phyloP scores from a whole-genome alignment of 2,888 invertebrate genomes.

The Cenopis cana region DNA sequence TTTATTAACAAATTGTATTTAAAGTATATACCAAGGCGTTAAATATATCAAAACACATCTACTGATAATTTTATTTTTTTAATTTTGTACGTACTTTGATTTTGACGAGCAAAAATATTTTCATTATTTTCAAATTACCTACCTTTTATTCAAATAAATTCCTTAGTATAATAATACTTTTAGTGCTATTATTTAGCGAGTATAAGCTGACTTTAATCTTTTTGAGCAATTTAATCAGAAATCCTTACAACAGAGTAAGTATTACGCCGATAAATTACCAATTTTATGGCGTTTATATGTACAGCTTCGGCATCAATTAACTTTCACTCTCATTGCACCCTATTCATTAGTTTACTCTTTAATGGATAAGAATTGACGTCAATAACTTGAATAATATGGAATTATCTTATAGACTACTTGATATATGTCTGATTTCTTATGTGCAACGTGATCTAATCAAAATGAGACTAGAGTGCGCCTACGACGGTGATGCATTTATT shows the following conservation, averaged over 20 bases:
- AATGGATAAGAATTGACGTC: slow-evolving; percentile 18
- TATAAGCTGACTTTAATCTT: slow-evolving; percentile 61
- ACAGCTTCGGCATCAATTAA: slow-evolving; percentile 47
- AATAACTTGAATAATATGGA: slow-evolving; percentile 18
- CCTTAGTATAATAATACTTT: not conserved
- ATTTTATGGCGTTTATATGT: slow-evolving; percentile 60
- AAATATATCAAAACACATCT: too few relatives aligned
- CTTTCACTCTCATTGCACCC: slow-evolving; percentile 38
- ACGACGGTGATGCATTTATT: not conserved
- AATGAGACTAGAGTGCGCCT: slow-evolving; percentile 5
- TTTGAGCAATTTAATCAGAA: slow-evolving; percentile 62
- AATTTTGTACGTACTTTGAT: too few relatives aligned
- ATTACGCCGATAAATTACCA: slow-evolving; percentile 61
- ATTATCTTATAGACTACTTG: slow-evolving; percentile 3
- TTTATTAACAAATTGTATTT: too few relatives aligned
- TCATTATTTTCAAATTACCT: too few relatives aligned
- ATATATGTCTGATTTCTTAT: not conserved
- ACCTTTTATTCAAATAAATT: not conserved
- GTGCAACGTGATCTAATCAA: slow-evolving; percentile 17
- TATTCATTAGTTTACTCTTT: slow-evolving; percentile 28
- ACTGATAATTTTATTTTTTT: too few relatives aligned
- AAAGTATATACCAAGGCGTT: too few relatives aligned
- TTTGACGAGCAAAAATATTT: too few relatives aligned
- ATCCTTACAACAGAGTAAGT: slow-evolving; percentile 71
- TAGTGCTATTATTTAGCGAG: slow-evolving; percentile 1